Base-by-base conservation (phyloP, 2,888 invertebrate genomes). In the Brachyopa scutellaris region DNA sequence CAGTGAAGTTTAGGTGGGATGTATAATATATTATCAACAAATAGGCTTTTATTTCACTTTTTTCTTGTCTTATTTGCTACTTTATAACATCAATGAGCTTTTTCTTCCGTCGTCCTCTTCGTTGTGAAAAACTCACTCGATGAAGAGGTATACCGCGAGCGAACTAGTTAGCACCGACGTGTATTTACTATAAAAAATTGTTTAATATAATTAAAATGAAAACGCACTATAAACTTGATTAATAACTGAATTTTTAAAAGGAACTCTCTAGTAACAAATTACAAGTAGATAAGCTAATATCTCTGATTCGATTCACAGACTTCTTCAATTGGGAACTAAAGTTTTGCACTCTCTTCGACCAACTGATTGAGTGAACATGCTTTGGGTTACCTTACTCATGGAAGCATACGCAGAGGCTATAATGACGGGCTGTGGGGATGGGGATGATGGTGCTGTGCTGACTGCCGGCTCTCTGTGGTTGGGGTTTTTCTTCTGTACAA, bases 241-340 rank as follows among this genome's bases (percentile, higher is more conserved):
- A 57, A 17, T 42, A 40, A n/a, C n/a, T n/a, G n/a, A n/a, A n/a
- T n/a, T n/a, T n/a, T n/a, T n/a, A 33, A 45, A 45, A 73, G 62
- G 72, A 73, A 62, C 55, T 73, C 36, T 61, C 40, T 36, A 59
- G 38, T 70, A 59, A 36, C 19, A 69, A 70, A 61, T 23, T 47
- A 51, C 36, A 26, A 57, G 36, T 19, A 23, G 17, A 29, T 62
- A 38, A 26, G 36, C 17, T 36, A 29, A n/a, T 55, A 51, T 29
- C 47, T 73, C 33, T 70, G 62, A 55, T 51, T 19, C 61, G 61
- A 66, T 70, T 77, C 82, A 72, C 82, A 82, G 82, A 72, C 70
- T 82, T 77, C 77, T 82, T 82, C 70, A 49, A 55, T 82, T 76
- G 55, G 66, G 70, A 76, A 82, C 82, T 82, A 72, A 82, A 82